Base-by-base conservation (phyloP, 2,888 invertebrate genomes). In the Branchellion lobata region DNA sequence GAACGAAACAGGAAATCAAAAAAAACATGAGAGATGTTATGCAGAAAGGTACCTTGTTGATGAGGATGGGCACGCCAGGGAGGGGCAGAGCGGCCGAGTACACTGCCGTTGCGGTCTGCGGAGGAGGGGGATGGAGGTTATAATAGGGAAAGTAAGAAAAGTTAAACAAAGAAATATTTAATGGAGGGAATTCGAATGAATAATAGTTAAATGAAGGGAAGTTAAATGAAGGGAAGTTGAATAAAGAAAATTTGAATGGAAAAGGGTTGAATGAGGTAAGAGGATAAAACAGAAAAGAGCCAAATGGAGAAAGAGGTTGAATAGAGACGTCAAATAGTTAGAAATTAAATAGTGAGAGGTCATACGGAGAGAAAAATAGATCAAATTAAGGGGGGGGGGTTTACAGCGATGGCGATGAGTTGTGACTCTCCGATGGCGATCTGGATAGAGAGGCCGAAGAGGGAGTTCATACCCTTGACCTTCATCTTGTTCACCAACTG, bases 401-500 rank as follows among this genome's bases (percentile, higher is more conserved):
- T 85, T 85, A 88, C 88, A 0, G 95, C 96, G 81, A 95, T 91
- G 5, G 94, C 93, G 83, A 95, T 92, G 79, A 97, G 91, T 87
- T 94, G 91, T 74, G 92, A 91, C 86, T 96, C 96, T 1, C 96
- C 96, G 76, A 96, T 91, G 0, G 94, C 90, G 65, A 94, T 90
- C 85, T 92, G 92, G 0, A 93, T 91, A 86, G 89, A 92, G 8
- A 97, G 89, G 0, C 94, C 93, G 88, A 96, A 96, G 78, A 96
- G 89, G 2, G 95, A 93, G 89, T 97, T 98, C 91, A 96, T 96
- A 8, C 95, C 96, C 88, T 94, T 94, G 82, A 96, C 93, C 87
- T 93, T 92, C 1, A 97, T 89, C 86, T 96, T 96, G 85, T 94
- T 95, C 0, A 96, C 90, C 53, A 97, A 89, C 83, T 96, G 91